Evolutionary conservation across 2,113 vertebrate species (phyloP), one percentile per base, ranked within the genome.

Genomic region (Cyprinodon brontotheroides): DNA sequence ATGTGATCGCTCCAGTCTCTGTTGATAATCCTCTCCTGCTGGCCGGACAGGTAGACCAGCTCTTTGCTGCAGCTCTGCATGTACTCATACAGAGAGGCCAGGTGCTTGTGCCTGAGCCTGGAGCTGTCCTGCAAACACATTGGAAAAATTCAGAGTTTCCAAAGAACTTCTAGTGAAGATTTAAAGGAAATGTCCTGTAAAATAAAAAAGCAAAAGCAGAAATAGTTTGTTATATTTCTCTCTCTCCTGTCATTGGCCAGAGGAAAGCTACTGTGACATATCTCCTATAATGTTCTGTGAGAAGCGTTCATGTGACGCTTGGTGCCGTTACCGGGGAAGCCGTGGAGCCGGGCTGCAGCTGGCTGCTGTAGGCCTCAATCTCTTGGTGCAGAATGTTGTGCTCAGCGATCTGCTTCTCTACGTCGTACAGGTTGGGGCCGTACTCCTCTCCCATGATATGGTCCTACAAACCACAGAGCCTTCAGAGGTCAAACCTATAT

Each of bases 1-100:
- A 97, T 95, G 62, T 92, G 94, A 80, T 99, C 98, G 3, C 97
- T 99, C 97, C 97, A 99, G 93, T 99, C 97, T 81, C 95, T 95
- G 82, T 93, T 93, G 71, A 96, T 87, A 85, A 98, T 96, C 89
- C 78, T 92, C 14, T 93, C 95, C 93, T 98, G 95, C 89, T 96
- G 95, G 0, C 95, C 93, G 0, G 89, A 94, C 92, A 99, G 94
- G 88, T 94, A 94, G 13, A 84, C 62, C 89, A 98, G 91, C 94
- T 98, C 96, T 87, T 96, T 97, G 3, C 87, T 95, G 93, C 96
- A 98, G 90, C 91, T 93, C 87, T 98, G 96, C 77, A 99, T 93
- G 93, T 97, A 96, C 7, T 96, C 95, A 67, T 98, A 96, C 79
- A 99, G 91, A 79, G 96, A 96, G 73, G 95, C 92, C 86, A 99